phyloP scores from a whole-genome alignment of 2,797 vertebrate species.

The Falco biarmicus region DNA sequence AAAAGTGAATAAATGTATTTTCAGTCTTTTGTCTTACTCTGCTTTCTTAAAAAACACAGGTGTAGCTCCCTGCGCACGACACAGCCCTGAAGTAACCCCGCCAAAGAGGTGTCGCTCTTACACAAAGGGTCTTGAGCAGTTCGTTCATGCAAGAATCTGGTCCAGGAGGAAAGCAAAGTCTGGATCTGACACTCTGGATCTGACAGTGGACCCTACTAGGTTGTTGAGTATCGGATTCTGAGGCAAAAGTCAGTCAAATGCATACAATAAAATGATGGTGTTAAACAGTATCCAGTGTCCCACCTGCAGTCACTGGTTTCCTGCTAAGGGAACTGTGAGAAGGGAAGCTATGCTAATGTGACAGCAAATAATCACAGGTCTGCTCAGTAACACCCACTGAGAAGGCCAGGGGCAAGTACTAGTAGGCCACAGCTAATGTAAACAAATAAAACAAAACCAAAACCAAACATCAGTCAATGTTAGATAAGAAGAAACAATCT shows the following conservation, averaged over 20 bases:
- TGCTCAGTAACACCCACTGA: neutral
- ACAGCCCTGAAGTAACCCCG: neutral
- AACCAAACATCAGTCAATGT: neutral
- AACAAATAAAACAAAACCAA: neutral
- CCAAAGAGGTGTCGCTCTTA: neutral
- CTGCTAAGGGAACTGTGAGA: neutral
- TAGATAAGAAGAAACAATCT: neutral
- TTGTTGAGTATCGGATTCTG: neutral
- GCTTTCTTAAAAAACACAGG: neutral
- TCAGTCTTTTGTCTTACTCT: neutral
- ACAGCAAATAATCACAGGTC: neutral
- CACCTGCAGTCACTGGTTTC: neutral
- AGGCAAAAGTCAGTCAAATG: neutral
- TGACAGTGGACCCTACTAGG: neutral
- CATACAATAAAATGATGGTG: fast-evolving
- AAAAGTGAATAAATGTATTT: neutral
- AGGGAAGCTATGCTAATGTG: neutral
- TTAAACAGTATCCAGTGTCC: neutral
- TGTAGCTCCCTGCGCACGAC: neutral
- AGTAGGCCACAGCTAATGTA: neutral
- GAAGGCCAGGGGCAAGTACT: neutral
- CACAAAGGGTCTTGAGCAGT: neutral
- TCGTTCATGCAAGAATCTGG: neutral
- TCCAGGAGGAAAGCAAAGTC: neutral
- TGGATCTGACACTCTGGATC: neutral